Conservation (phyloP, 2,113 vertebrate species). For the Petrocephalus microphthalmus region DNA sequence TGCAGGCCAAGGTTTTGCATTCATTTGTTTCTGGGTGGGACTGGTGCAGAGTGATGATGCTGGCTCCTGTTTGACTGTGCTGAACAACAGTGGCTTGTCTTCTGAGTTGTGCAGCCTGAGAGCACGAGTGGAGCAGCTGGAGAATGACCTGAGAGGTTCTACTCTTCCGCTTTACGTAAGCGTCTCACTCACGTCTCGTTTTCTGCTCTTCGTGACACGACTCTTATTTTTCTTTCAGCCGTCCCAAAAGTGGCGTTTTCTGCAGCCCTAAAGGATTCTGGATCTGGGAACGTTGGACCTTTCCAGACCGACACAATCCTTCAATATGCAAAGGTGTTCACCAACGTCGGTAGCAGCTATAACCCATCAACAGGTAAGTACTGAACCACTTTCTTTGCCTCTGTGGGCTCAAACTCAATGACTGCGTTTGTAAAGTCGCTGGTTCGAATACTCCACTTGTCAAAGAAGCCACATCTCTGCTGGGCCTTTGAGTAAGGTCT, state of each 20-base stretch:
- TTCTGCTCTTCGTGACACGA: not conserved
- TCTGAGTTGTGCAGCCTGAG: slow-evolving; percentile 5
- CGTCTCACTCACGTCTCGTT: not conserved
- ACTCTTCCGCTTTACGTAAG: not conserved
- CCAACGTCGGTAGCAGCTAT: slow-evolving; percentile 43
- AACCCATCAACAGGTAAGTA: slow-evolving; percentile 33
- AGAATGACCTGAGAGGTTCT: slow-evolving; percentile 12
- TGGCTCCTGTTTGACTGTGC: too few relatives aligned
- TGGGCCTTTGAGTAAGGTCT: not conserved
- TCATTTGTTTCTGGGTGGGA: not conserved
- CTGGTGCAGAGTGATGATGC: not conserved
- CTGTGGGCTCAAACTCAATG: not conserved
- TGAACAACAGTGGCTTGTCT: not conserved
- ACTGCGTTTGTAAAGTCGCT: not conserved
- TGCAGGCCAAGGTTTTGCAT: not conserved
- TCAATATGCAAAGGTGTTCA: slow-evolving; percentile 41
- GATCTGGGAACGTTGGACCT: slow-evolving; percentile 36
- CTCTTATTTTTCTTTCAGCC: slow-evolving; percentile 19
- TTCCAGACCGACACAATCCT: slow-evolving; percentile 31
- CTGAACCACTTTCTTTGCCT: not conserved
- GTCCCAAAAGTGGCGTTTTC: slow-evolving; percentile 42
- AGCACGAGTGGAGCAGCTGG: slow-evolving; percentile 9
- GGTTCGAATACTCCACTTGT: not conserved
- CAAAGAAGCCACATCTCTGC: not conserved
- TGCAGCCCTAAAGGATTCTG: slow-evolving; percentile 37